Percentiles rank a stretch among this genome's conserved stretches.
These are phyloP conservation scores for Nylanderia fulva DNA, from an alignment of 1,140 invertebrate species.

Conservation along the genomic window DNA sequence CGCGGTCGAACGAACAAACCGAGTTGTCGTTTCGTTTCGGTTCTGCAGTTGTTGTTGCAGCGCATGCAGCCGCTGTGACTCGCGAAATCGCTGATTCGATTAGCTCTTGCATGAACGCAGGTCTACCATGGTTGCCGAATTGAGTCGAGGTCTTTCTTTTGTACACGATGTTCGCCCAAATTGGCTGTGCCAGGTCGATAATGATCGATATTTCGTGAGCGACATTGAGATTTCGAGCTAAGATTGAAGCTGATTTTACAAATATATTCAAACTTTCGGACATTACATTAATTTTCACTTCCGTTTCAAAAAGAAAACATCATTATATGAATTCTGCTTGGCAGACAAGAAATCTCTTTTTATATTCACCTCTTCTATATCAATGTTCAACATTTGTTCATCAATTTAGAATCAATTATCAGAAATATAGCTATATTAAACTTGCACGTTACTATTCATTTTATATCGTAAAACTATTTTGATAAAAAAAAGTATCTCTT, in stretches of 20 bases:
- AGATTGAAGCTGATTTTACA: neutral
- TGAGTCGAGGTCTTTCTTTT: constrained; percentile 22
- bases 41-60: neutral
- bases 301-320: neutral
- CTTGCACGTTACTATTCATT: too few species aligned
- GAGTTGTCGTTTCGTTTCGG: constrained; percentile 45
- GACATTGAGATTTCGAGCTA: neutral
- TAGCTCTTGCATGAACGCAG: constrained; percentile 24
- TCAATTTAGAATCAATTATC: neutral
- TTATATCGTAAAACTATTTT: neutral
- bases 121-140: neutral
- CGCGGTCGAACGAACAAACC: constrained; percentile 3
- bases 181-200: neutral
- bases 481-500: neutral
- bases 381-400: neutral
- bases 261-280: neutral
- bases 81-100: constrained; percentile 65
- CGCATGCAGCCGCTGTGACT: constrained; percentile 16
- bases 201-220: neutral
- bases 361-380: neutral
- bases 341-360: neutral
- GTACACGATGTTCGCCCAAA: neutral
- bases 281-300: neutral
- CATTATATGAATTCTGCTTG: neutral
- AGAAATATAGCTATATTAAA: too few species aligned